Base-by-base conservation (phyloP, 64 coral and sea anemone species). In the Pocillopora damicornis region DNA sequence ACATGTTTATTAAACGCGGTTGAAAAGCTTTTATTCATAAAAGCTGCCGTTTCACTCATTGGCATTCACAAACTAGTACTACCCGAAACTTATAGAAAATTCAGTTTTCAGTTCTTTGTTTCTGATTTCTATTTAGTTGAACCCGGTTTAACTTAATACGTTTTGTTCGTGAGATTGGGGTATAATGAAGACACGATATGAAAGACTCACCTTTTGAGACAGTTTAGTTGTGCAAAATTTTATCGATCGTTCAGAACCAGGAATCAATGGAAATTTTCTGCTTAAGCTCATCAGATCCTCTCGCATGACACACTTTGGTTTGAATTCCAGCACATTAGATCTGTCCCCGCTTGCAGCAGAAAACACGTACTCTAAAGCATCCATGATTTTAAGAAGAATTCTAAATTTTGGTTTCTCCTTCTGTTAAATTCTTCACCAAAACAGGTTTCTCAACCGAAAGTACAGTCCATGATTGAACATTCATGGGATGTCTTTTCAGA, bases 261-360 rank as follows among this genome's bases (percentile, higher is more conserved):
- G 94, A 75, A 97, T 79, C 11, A 97, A 81, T 9, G 94, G 94
- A 64, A 97, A 97, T 69, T 93, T 97, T 25, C 82, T 93, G 34
- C 91, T 90, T n/a, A 97, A 81, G 36, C 94, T 97, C 57, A 65
- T 69, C 66, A 97, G 88, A 88, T 88, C 87, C 84, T 97, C 94
- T 16, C 87, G 60, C 59, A 93, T 35, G 30, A 97, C 88, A 82
- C 91, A 97, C 68, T 84, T 82, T 61, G 91, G 91, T 11, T 86
- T 82, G 15, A 95, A 85, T 16, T 90, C 91, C 45, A 97, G 35
- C 1, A 87, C 66, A 18, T 58, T 82, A 13, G 80, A 84, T 37
- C 62, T 63, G 18, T 26, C 36, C 42, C 78, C 76, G 7, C 77
- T n/a, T 4, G 82, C 83, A 23, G 78, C 64, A 7, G 84, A 84